These are phyloP conservation scores for Barnardius zonarius DNA, from an alignment of 2,113 vertebrate genomes.

Conservation along the genomic window DNA sequence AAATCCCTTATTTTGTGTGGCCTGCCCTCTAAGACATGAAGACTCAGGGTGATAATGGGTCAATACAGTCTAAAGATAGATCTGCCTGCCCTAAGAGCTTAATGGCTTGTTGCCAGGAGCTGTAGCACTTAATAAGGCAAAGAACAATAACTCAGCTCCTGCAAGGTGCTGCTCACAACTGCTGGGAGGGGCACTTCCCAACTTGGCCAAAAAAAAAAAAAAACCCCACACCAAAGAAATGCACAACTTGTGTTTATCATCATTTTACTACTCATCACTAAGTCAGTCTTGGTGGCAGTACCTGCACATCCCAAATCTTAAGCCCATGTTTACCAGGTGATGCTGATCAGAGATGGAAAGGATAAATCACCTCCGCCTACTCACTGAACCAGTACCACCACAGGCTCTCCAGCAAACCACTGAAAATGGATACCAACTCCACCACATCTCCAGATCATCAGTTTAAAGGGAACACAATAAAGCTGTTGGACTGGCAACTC, in stretches of 20 bases:
- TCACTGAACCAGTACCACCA: background rate
- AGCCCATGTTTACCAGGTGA: background rate
- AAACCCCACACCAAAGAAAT: background rate
- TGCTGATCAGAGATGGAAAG: background rate
- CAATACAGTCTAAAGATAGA: conserved; percentile 55
- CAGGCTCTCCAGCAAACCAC: background rate
- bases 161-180: background rate
- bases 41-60: background rate
- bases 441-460: background rate
- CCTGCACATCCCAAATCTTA: background rate
- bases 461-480: background rate
- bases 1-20: conserved; percentile 36
- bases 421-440: background rate
- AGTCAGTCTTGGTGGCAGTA: background rate
- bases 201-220: background rate
- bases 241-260: background rate
- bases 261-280: background rate
- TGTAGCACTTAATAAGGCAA: background rate
- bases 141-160: background rate
- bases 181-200: background rate
- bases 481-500: background rate
- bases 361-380: background rate
- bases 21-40: background rate
- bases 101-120: conserved; percentile 11
- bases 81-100: conserved; percentile 14